Percentiles rank a stretch among this genome's conserved stretches.
Evolutionary conservation across 1,140 invertebrate species (phyloP).

Genomic region (Lineus longissimus): DNA sequence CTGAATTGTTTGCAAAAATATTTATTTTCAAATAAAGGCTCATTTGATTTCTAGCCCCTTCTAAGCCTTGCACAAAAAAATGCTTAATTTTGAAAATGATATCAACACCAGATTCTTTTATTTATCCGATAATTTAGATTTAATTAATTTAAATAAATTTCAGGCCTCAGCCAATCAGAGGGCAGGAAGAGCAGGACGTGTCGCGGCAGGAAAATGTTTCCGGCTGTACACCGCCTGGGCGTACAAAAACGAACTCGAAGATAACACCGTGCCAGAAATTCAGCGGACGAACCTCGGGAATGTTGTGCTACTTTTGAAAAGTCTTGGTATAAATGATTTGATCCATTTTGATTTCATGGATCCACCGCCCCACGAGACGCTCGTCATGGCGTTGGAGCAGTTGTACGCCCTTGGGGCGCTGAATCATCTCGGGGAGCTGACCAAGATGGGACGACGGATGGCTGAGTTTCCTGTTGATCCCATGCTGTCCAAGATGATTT

Average conservation of each 20-base stretch:
- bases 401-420: constrained; percentile 96
- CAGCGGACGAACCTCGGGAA: constrained; percentile 53
- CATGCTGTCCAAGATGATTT: constrained; percentile 97
- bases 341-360: constrained; percentile 99
- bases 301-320: constrained; percentile 53
- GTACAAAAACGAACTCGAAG: constrained; percentile 95
- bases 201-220: constrained; percentile 86
- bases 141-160: no score
- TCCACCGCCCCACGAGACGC: constrained; percentile 94
- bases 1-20: no score
- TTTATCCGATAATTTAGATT: no score
- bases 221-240: constrained; percentile 86
- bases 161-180: constrained; percentile 52
- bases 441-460: constrained; percentile 95
- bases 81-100: no score
- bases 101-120: no score
- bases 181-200: constrained; percentile 51
- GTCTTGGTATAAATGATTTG: constrained; percentile 81
- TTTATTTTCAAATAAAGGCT: no score
- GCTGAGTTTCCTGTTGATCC: constrained; percentile 98
- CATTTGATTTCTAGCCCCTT: no score
- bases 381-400: constrained; percentile 92
- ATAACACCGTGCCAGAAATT: constrained; percentile 90
- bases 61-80: no score
- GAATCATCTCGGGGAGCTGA: constrained; percentile 95